Evolutionary conservation across 2,888 invertebrate species (phyloP), one percentile per base, ranked within the genome.

Genomic region (Cerceris rybyensis): DNA sequence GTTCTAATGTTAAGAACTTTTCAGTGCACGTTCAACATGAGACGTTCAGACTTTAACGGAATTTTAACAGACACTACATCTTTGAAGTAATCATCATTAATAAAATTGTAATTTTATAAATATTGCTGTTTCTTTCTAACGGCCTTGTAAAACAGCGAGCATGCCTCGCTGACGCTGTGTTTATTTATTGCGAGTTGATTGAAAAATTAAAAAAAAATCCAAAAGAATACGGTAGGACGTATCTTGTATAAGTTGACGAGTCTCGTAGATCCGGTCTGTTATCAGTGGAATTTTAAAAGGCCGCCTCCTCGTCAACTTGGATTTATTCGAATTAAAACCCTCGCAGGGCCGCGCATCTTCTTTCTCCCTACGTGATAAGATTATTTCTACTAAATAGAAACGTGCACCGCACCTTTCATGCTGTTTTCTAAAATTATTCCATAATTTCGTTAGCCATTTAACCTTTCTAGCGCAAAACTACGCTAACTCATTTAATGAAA

Each of bases 261-360:
- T 49, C 69, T 50, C 73, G 74, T 76, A 52, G 70, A 70, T 75
- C 78, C 83, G 82, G 78, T 78, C 70, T 70, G 87, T 92, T 92
- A 91, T 92, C 92, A 86, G 70, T 84, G 91, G 92, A 92, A 92
- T 92, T 90, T 92, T 92, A 92, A 92, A 91, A 91, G 91, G 91
- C 88, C 89, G 89, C 88, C 89, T 89, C 89, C 89, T 91, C 91
- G 89, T 91, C 91, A 91, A 90, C 84, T 90, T 85, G 89, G 90
- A 92, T 92, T 92, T 92, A 92, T 92, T 90, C 90, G 90, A 92
- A 92, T 91, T 92, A 91, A 90, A 91, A 87, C 88, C 88, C 82
- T 28, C 78, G 83, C 87, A 86, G 90, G 89, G 86, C 87, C 88
- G 88, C 85, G 76, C 82, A 85, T 81, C 86, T 58, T 68, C 70